Evolutionary conservation across 1,140 invertebrate genomes (phyloP).

Genomic region (Drosophila pandora): DNA sequence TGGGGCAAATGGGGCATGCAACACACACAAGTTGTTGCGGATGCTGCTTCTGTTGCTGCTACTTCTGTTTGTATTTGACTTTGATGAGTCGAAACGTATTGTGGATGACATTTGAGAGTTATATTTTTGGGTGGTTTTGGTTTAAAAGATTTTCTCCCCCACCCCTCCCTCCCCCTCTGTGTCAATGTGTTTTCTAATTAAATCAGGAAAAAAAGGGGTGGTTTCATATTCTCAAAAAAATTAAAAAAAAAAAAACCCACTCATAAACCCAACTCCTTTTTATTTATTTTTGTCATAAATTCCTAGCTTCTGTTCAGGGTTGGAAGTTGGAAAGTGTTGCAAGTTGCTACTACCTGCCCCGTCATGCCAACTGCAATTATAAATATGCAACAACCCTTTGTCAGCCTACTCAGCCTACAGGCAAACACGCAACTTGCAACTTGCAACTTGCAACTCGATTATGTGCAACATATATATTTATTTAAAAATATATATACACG

Average conservation of each 20-base stretch:
- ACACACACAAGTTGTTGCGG: constrained; percentile 8
- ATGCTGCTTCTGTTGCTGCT: constrained; percentile 14
- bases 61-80: constrained; percentile 47
- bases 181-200: constrained; percentile 23
- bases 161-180: no score
- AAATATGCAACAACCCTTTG: constrained; percentile 47
- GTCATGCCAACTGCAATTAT: constrained; percentile 58
- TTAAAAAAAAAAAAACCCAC: background rate
- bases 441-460: constrained; percentile 55
- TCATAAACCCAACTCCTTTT: background rate
- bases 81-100: constrained; percentile 73
- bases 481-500: constrained; percentile 19
- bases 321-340: constrained; percentile 10
- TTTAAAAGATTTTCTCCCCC: constrained; percentile 22
- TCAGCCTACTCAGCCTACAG: constrained; percentile 1
- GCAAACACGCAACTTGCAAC: background rate
- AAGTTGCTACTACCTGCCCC: constrained; percentile 29
- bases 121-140: constrained; percentile 24
- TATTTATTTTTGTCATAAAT: constrained; percentile 3
- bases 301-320: constrained; percentile 5
- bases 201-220: constrained; percentile 17
- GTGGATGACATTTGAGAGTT: constrained; percentile 67
- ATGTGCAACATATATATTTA: constrained; percentile 9
- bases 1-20: constrained; percentile 1
- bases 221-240: background rate